Evolutionary conservation across 2,888 invertebrate species (phyloP), one percentile per base, ranked within the genome.

Genomic region (Idaea straminata): DNA sequence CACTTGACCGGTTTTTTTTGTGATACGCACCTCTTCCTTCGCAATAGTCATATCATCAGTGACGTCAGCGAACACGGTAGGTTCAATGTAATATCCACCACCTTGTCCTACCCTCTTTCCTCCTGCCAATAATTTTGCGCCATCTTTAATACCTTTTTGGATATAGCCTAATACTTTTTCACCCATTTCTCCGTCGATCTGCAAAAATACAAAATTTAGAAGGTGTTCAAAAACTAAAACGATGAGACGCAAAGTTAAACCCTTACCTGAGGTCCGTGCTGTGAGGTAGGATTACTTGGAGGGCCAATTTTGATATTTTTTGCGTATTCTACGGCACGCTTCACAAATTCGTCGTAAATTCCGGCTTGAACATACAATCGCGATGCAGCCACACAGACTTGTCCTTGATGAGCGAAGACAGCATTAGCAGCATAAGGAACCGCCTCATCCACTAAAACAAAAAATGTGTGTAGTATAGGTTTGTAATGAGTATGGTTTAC

Each of bases 321-420:
- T 0, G 97, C 97, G 74, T 94, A 88, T 68, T 93, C 93, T 0
- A 93, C 94, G 0, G 97, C 95, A 70, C 95, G 95, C 70, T 94
- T 93, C 0, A 98, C 96, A 81, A 98, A 98, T 76, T 95, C 93
- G 71, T 98, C 96, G 81, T 98, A 98, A 74, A 98, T 96, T 0
- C 77, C 82, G 0, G 87, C 81, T 63, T 89, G 88, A 0, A 89
- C 88, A 63, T 68, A 89, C 4, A 87, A 67, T 2, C 88, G 82
- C 0, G 88, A 88, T 0, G 87, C 86, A 0, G 88, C 87, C 3
- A 87, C 68, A 66, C 88, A 85, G 3, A 82, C 76, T 66, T 88
- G 88, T 0, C 88, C 87, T 68, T 87, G 87, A 57, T 83, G 77
- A 0, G 71, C 61, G 63, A 88, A 89, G 0, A 87, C 80, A 25